Evolutionary conservation across 2,888 invertebrate genomes (phyloP).

Genomic region (Eupsilia transversa): DNA sequence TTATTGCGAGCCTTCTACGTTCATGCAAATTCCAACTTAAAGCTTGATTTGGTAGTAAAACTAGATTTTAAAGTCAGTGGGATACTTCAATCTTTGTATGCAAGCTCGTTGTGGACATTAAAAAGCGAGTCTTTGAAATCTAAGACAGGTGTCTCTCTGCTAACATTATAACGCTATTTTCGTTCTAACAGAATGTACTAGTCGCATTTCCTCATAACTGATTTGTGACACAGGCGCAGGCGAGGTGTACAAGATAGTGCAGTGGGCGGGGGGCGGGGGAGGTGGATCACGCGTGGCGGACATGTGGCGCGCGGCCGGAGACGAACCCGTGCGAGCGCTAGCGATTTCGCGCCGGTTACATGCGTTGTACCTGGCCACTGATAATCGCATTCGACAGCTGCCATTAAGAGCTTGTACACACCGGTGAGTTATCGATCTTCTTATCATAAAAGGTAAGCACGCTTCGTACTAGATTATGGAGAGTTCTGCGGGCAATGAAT

Average conservation of each 20-base stretch:
- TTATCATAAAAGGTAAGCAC: slow-evolving; percentile 21
- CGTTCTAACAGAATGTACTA: neutral
- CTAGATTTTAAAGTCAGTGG: slow-evolving; percentile 1
- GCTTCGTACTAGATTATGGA: slow-evolving; percentile 2
- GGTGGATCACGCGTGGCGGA: slow-evolving; percentile 90
- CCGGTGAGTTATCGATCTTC: slow-evolving; percentile 70
- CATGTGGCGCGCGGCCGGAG: slow-evolving; percentile 90
- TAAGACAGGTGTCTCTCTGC: neutral
- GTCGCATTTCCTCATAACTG: neutral
- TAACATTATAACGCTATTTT: slow-evolving; percentile 24
- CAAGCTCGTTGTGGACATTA: neutral
- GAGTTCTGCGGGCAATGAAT: slow-evolving; percentile 20
- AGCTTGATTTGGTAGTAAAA: slow-evolving; percentile 4
- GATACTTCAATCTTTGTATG: neutral
- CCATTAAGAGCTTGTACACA: slow-evolving; percentile 88
- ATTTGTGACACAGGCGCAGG: slow-evolving; percentile 85
- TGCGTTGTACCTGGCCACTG: slow-evolving; percentile 91
- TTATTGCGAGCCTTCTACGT: neutral
- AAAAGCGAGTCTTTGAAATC: neutral
- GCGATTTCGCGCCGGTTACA: slow-evolving; percentile 90
- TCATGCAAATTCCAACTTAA: neutral
- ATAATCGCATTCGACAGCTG: slow-evolving; percentile 90
- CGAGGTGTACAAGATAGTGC: slow-evolving; percentile 92
- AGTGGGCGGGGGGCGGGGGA: slow-evolving; percentile 91
- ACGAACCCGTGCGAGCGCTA: slow-evolving; percentile 90